Conservation (phyloP, 2,888 invertebrate genomes). For the Cordylochernes scorpioides region DNA sequence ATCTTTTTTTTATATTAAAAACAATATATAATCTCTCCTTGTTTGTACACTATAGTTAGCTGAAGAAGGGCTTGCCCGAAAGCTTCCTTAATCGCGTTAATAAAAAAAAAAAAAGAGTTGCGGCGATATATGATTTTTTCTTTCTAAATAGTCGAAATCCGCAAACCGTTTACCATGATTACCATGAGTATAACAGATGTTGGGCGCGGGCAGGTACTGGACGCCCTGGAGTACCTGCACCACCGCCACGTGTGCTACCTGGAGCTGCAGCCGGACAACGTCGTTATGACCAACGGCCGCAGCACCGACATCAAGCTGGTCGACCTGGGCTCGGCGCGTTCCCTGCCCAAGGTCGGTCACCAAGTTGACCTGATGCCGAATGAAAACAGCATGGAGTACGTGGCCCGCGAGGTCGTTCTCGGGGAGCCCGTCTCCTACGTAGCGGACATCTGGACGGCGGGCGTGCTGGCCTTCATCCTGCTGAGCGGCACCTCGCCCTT, state of each 20-base stretch:
- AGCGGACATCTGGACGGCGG: conserved; percentile 85
- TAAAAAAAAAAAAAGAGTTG: too few species aligned
- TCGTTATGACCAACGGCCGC: conserved; percentile 49
- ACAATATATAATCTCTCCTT: too few species aligned
- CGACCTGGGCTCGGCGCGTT: conserved; percentile 65
- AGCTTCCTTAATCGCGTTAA: too few species aligned
- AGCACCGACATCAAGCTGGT: conserved; percentile 42
- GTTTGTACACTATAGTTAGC: too few species aligned
- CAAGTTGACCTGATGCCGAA: conserved; percentile 34
- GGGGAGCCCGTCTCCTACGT: conserved; percentile 67
- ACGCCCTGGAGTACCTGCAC: conserved; percentile 76
- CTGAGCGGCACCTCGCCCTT: conserved; percentile 59
- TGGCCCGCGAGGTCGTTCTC: conserved; percentile 62
- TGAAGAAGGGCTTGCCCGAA: too few species aligned
- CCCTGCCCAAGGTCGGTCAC: conserved; percentile 48
- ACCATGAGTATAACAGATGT: too few species aligned
- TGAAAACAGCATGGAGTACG: too few species aligned
- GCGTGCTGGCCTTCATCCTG: conserved; percentile 65
- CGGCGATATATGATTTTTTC: too few species aligned
- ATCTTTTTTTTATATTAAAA: too few species aligned
- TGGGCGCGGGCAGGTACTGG: conserved; percentile 46
- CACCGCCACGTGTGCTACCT: conserved; percentile 70
- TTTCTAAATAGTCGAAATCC: too few species aligned
- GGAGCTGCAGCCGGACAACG: conserved; percentile 76
- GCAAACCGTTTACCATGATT: too few species aligned